These are phyloP conservation scores for Erebia epiphron DNA, from an alignment of 2,888 invertebrate genomes.

Conservation along the genomic window DNA sequence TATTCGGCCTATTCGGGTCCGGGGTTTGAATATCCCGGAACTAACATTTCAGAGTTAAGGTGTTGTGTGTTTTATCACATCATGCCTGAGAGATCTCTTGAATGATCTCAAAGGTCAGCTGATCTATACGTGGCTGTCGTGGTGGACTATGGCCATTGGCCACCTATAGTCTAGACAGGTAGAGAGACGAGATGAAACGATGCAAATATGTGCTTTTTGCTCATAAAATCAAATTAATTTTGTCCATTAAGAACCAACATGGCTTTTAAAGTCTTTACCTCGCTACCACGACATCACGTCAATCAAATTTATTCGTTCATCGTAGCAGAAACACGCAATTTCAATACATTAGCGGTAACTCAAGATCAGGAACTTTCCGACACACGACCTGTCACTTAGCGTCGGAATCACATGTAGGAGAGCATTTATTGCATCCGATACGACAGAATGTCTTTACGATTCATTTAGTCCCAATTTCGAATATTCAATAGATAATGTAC, in stretches of 20 bases:
- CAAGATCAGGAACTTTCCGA: slow-evolving; percentile 40
- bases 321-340: slow-evolving; percentile 45
- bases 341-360: slow-evolving; percentile 52
- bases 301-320: slow-evolving; percentile 39
- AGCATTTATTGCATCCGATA: slow-evolving; percentile 21
- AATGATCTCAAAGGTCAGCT: no score
- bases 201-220: no score
- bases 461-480: not conserved
- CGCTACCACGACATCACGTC: slow-evolving; percentile 34
- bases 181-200: no score
- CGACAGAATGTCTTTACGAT: slow-evolving; percentile 17
- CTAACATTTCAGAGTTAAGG: no score
- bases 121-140: no score
- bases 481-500: no score
- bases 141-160: no score
- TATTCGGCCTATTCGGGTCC: no score
- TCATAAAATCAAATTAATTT: not conserved
- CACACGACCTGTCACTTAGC: slow-evolving; percentile 57
- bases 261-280: slow-evolving; percentile 29
- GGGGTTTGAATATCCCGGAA: no score
- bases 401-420: slow-evolving; percentile 25
- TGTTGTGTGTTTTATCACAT: no score
- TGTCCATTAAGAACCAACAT: not conserved
- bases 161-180: no score
- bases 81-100: no score